Conservation (phyloP, 64 coral and sea anemone species). For the Catalaphyllia jardinei region DNA sequence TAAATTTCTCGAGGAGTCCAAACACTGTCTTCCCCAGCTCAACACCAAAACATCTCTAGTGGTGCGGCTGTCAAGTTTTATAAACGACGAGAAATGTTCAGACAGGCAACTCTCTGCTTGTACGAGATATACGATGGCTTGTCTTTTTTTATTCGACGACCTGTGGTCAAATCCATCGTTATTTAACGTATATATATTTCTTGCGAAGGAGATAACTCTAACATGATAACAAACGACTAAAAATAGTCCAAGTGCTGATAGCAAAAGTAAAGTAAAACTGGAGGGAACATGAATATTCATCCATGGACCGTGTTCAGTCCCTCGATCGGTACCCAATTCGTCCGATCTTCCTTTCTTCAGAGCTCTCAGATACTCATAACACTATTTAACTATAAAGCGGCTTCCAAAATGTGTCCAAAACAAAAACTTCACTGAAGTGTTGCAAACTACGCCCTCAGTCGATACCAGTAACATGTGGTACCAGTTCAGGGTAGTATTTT, state of each 20-base stretch:
- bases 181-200: background rate
- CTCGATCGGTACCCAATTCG: too few relatives aligned
- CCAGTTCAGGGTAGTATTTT: background rate
- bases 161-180: background rate
- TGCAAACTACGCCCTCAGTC: background rate
- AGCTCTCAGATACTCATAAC: background rate
- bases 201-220: constrained; percentile 1
- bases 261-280: background rate
- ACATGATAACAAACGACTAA: background rate
- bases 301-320: background rate
- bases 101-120: constrained; percentile 85
- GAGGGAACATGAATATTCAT: constrained; percentile 13
- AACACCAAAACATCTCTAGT: constrained; percentile 77
- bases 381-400: background rate
- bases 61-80: constrained; percentile 30
- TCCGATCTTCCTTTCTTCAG: background rate
- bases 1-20: constrained; percentile 22
- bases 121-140: constrained; percentile 70
- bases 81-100: constrained; percentile 40
- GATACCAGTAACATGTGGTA: background rate
- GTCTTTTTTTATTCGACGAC: background rate
- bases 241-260: constrained; percentile 1
- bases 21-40: constrained; percentile 63
- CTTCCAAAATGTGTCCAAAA: constrained; percentile 2
- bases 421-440: constrained; percentile 32